Evolutionary conservation across 2,113 vertebrate species (phyloP), one percentile per base, ranked within the genome.

Genomic region (Oophaga pumilio): DNA sequence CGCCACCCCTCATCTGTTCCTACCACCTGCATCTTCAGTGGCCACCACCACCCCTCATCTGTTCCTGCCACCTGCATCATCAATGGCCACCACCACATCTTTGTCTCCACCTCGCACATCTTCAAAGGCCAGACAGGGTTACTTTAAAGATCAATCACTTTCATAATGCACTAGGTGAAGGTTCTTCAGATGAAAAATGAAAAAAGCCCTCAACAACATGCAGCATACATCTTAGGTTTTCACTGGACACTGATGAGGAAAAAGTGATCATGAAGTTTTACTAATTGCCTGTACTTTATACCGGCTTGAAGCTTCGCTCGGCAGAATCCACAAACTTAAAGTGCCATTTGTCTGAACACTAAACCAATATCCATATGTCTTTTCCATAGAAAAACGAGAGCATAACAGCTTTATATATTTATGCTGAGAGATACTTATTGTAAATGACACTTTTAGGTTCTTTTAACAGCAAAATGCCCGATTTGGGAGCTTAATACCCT

Each of bases 371-470:
- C 60, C 85, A 79, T 81, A 71, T 49, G 43, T 74, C 69, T 52
- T 76, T 62, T 53, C 24, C 43, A 73, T 66, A 53, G 17, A 43
- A 33, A 66, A 69, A 82, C 8, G 22, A 57, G 76, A 26, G 57
- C 57, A 84, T 52, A 68, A 76, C 69, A 66, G 80, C n/a, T 76
- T 77, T 53, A 88, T 82, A 24, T 76, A 84, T 88, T 88, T 84
- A 64, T 84, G 57, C n/a, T 28, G 49, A 77, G 71, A 84, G 80
- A 83, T 84, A 77, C 81, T 88, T 52, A 88, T 82, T 82, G 86
- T 49, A 86, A 86, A 77, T 69, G 85, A 82, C 78, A 88, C 68
- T 82, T 88, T 88, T 88, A 88, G 86, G n/a, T 64, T 88, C 86
- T 43, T 76, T 88, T 82, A 83, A 83, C 79, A 82, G 80, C 79